Evolutionary conservation across 2,888 invertebrate genomes (phyloP), one percentile per base, ranked within the genome.

Genomic region (Ischnura elegans): DNA sequence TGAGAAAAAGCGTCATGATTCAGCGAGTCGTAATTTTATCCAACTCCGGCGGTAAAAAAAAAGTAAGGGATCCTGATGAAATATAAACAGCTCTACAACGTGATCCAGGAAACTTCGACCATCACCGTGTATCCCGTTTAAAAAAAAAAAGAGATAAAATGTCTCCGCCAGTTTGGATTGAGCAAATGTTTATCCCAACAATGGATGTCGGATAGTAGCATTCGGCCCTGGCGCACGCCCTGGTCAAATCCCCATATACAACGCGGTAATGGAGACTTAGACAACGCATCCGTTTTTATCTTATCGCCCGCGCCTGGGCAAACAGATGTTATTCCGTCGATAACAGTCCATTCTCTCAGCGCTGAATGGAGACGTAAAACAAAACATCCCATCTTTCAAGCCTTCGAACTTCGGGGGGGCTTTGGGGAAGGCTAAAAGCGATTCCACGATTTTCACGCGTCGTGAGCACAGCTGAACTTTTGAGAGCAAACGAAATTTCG

Each of bases 281-380:
- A 76, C 76, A 76, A 36, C 76, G 76, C 36, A 36, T 76, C 76
- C 76, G 36, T 36, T 76, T 76, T 76, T 76, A 76, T 76, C 76
- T 76, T 76, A 76, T 76, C 76, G 36, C 13, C 76, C 76, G 16
- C 2, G 76, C 76, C 76, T 76, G 36, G 29, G 16, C 76, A 76
- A 76, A 76, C 76, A 76, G 76, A 76, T 76, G 2, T 36, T 76
- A 13, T 76, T n/a, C 29, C 76, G 36, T 25, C 76, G 76, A 76
- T 76, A 76, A 76, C 76, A 8, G 29, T 36, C 76, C 76, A 76
- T 76, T 76, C 76, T 76, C 76, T 36, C 76, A 36, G 29, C 36
- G 10, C 76, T 76, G 76, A 76, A 76, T 76, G 76, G 76, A 76
- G 76, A 76, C 36, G 61, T 61, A 76, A 76, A 76, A 76, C 36